phyloP scores from a whole-genome alignment of 1,140 invertebrate genomes.

The roundworm (Caenorhabditis elegans) region WBcel235 BX284606.5:3184501-3185000 shows the following conservation, averaged over 20 bases:
- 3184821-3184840: not conserved
- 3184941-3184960: not conserved
- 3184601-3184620: no score
- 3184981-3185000: not conserved
- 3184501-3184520: no score
- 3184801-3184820: not conserved
- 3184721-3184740: not conserved
- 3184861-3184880: not conserved
- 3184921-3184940: not conserved
- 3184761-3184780: not conserved
- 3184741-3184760: not conserved
- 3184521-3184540: no score
- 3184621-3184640: no score
- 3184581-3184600: no score
- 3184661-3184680: no score
- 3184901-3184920: not conserved
- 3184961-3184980: not conserved
- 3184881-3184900: not conserved
- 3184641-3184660: no score
- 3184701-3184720: not conserved
- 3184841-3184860: slow-evolving; percentile 20
- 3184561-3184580: no score
- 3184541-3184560: no score
- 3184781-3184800: slow-evolving; percentile 12
- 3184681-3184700: no score